A percentile compares a stretch with the other conserved stretches of the same genome.
These are phyloP conservation scores for Trachelus stipa DNA, from an alignment of 2,888 invertebrate genomes.

Conservation along the genomic window DNA sequence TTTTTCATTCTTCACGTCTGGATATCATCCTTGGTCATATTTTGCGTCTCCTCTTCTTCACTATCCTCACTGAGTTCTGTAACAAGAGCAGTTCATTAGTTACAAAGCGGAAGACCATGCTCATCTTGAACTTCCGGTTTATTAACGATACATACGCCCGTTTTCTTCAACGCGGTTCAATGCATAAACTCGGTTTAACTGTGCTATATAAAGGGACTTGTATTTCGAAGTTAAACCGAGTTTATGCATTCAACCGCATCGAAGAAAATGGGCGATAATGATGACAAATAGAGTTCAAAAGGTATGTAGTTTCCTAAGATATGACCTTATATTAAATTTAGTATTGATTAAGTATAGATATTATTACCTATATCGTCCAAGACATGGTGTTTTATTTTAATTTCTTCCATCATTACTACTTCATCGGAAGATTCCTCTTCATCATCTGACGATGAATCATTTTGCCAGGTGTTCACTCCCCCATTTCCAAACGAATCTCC, in stretches of 20 bases:
- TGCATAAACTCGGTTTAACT: too few species aligned
- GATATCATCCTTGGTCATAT: conserved; percentile 51
- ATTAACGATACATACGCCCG: neutral
- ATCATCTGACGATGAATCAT: conserved; percentile 50
- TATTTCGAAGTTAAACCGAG: too few species aligned
- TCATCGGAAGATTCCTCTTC: conserved; percentile 58
- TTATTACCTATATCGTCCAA: conserved; percentile 56
- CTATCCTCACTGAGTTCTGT: conserved; percentile 66
- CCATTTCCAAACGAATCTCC: conserved; percentile 56
- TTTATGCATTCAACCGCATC: too few species aligned
- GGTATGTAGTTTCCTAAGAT: neutral
- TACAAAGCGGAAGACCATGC: neutral
- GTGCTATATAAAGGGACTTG: too few species aligned
- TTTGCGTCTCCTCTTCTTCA: conserved; percentile 64
- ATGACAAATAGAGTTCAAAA: neutral
- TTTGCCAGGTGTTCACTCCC: conserved; percentile 54
- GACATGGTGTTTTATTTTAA: conserved; percentile 47
- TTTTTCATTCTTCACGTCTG: conserved; percentile 28
- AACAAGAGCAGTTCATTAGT: conserved; percentile 26
- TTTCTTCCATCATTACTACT: conserved; percentile 53
- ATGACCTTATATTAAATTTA: neutral
- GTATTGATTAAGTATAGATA: neutral
- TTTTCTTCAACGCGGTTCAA: too few species aligned
- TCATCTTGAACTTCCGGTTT: neutral
- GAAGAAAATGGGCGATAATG: too few species aligned